phyloP scores from a whole-genome alignment of 2,113 vertebrate species.

The Campylomormyrus tamandua region DNA sequence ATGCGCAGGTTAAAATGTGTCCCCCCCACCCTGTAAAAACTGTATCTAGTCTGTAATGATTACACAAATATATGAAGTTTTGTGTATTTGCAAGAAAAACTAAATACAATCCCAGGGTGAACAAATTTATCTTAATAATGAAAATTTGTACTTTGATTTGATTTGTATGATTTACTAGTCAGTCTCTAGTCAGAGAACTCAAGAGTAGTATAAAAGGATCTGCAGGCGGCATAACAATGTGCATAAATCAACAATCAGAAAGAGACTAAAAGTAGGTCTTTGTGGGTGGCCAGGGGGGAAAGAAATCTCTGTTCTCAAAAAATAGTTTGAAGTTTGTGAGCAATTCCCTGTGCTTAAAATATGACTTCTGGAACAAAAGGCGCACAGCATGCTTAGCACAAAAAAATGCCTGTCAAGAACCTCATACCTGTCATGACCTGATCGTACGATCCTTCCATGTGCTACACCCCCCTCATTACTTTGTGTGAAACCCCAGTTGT shows the following conservation, averaged over 20 bases:
- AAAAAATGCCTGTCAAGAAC: neutral
- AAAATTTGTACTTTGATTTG: neutral
- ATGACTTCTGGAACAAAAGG: neutral
- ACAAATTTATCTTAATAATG: neutral
- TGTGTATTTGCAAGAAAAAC: neutral
- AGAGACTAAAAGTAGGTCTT: neutral
- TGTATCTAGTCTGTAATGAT: neutral
- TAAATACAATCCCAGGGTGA: neutral
- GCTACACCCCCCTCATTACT: no score
- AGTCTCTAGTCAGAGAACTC: neutral
- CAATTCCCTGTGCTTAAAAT: neutral
- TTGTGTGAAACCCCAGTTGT: no score
- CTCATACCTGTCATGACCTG: neutral
- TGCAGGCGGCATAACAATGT: neutral
- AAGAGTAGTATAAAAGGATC: neutral
- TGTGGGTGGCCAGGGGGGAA: neutral
- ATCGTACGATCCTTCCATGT: no score
- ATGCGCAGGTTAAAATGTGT: neutral
- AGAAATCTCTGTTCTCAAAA: neutral
- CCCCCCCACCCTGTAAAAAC: neutral
- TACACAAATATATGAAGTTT: neutral
- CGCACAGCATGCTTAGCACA: neutral
- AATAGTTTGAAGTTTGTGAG: neutral
- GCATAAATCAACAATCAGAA: neutral
- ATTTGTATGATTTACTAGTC: neutral